Percentiles rank a stretch among this genome's conserved stretches.
These are phyloP conservation scores for Magallana ariakensis DNA, from an alignment of 1,140 invertebrate species.

Conservation along the genomic window DNA sequence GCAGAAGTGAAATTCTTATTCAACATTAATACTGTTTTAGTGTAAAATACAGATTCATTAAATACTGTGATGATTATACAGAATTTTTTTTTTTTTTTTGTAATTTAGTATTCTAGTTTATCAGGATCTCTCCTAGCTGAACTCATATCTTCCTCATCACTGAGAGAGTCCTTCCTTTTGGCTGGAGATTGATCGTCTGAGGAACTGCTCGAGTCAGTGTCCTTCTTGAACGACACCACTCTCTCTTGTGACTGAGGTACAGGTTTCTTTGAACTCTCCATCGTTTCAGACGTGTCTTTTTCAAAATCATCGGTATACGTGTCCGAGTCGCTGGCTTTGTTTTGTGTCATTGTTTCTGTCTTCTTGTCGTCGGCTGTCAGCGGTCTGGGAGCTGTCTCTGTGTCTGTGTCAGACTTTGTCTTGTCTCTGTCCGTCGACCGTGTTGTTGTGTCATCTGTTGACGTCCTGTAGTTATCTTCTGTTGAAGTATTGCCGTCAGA, in stretches of 20 bases:
- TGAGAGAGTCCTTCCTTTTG: slow-evolving; percentile 5
- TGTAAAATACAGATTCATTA: too few relatives aligned
- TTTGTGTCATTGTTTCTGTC: neutral
- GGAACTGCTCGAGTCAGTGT: neutral
- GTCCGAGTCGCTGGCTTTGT: neutral
- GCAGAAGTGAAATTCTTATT: too few relatives aligned
- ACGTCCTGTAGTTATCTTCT: neutral
- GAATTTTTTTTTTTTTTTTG: too few relatives aligned
- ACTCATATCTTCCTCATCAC: slow-evolving; percentile 50
- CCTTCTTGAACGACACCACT: slow-evolving; percentile 21
- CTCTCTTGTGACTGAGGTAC: neutral
- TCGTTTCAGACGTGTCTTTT: neutral
- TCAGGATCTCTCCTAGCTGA: slow-evolving; percentile 60
- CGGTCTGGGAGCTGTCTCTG: neutral
- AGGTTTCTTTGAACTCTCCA: neutral
- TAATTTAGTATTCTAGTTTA: slow-evolving; percentile 59
- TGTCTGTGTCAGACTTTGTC: neutral
- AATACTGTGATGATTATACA: too few relatives aligned
- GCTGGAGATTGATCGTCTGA: neutral
- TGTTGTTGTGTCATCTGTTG: slow-evolving; percentile 21
- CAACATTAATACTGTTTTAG: too few relatives aligned
- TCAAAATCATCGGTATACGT: slow-evolving; percentile 4
- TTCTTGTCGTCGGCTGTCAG: neutral
- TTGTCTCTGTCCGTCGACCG: neutral
- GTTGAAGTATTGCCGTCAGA: neutral